Evolutionary conservation across 2,888 invertebrate genomes (phyloP).

Genomic region (Orthonevra nobilis): DNA sequence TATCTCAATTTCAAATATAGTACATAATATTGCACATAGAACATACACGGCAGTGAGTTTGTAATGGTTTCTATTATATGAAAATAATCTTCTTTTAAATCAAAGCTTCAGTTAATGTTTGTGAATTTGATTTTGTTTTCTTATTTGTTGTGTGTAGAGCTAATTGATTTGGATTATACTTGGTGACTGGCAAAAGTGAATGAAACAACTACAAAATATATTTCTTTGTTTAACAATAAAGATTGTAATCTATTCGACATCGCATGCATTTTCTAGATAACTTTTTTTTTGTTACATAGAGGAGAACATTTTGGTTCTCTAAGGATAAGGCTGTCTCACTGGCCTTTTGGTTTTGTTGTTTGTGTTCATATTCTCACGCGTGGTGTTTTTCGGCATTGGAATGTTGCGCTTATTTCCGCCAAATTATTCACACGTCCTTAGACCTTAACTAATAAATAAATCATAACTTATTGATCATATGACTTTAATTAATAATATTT

Average conservation of each 20-base stretch:
- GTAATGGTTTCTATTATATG: neutral
- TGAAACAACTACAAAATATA: neutral
- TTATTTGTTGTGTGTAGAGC: slow-evolving; percentile 39
- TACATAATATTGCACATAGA: too few relatives aligned
- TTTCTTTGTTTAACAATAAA: slow-evolving; percentile 17
- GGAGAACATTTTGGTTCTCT: slow-evolving; percentile 21
- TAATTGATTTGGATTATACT: slow-evolving; percentile 20
- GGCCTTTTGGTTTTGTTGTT: slow-evolving; percentile 52
- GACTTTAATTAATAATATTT: too few relatives aligned
- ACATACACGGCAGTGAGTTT: slow-evolving; percentile 22
- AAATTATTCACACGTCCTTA: too few relatives aligned
- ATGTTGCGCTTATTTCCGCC: slow-evolving; percentile 53
- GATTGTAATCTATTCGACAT: slow-evolving; percentile 44
- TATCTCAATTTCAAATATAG: too few relatives aligned
- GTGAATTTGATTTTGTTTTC: slow-evolving; percentile 10
- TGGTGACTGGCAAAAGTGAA: slow-evolving; percentile 53
- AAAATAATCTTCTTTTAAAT: slow-evolving; percentile 1
- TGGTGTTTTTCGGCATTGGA: slow-evolving; percentile 57
- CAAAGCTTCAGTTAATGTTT: slow-evolving; percentile 20
- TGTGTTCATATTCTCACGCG: slow-evolving; percentile 53
- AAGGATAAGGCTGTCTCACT: neutral
- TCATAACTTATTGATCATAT: too few relatives aligned
- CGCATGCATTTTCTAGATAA: slow-evolving; percentile 70
- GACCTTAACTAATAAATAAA: too few relatives aligned
- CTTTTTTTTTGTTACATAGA: slow-evolving; percentile 25